Conservation (phyloP, 2,113 vertebrate genomes). For the Periophthalmodon schlosseri region DNA sequence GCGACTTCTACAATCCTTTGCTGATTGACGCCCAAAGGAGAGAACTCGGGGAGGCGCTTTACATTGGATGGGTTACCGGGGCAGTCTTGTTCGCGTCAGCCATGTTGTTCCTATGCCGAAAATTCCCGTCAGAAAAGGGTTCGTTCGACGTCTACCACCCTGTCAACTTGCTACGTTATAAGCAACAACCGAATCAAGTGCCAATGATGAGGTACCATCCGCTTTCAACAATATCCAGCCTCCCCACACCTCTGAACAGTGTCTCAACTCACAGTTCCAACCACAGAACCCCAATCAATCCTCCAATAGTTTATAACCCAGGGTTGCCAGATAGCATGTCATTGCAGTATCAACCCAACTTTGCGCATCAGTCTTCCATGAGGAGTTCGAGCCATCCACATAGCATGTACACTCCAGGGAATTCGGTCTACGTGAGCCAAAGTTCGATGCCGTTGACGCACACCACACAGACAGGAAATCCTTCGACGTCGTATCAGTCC, state of each 20-base stretch:
- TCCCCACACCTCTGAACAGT: conserved; percentile 24
- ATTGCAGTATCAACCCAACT: conserved; percentile 33
- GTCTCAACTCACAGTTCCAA: conserved; percentile 6
- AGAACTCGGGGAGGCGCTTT: conserved; percentile 81
- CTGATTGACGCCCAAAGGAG: conserved; percentile 75
- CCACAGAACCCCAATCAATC: conserved; percentile 23
- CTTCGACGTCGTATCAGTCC: conserved; percentile 40
- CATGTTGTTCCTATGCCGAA: conserved; percentile 69
- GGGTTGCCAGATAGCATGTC: conserved; percentile 29
- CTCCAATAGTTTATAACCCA: conserved; percentile 24
- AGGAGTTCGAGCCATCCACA: conserved; percentile 26
- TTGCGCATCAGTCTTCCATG: conserved; percentile 23
- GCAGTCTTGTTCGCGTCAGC: conserved; percentile 73
- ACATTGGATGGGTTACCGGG: conserved; percentile 79
- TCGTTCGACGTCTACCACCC: conserved; percentile 46
- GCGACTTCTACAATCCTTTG: conserved; percentile 78
- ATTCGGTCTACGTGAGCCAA: conserved; percentile 43
- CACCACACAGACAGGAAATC: conserved; percentile 7
- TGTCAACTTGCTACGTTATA: conserved; percentile 38
- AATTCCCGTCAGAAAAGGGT: conserved; percentile 31
- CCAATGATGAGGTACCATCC: conserved; percentile 50
- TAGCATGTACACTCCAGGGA: conserved; percentile 33
- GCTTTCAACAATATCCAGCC: conserved; percentile 42
- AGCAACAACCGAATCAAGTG: background rate
- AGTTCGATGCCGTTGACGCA: conserved; percentile 24